Evolutionary conservation across 2,113 vertebrate genomes (phyloP).

Genomic region (Nothoprocta perdicaria): DNA sequence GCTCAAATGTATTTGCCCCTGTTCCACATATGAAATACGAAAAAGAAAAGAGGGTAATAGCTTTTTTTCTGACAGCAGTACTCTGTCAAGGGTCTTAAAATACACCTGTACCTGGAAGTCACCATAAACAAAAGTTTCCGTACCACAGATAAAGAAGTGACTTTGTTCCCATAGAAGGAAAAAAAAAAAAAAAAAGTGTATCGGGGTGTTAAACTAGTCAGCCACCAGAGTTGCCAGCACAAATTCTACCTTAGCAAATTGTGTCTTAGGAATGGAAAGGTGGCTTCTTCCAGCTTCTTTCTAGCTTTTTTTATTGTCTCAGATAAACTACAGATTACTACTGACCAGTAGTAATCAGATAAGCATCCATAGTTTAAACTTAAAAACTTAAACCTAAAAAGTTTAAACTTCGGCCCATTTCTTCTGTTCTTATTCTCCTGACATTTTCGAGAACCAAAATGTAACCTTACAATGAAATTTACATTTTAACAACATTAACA

Average conservation of each 20-base stretch:
- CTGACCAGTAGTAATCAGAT: neutral
- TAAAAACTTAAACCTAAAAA: neutral
- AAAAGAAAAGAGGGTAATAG: neutral
- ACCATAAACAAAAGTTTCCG: neutral
- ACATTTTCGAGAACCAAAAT: neutral
- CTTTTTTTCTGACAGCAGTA: neutral
- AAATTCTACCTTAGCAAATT: neutral
- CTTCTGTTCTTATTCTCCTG: neutral
- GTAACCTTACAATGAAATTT: neutral
- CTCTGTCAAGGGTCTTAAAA: neutral
- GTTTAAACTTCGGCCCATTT: neutral
- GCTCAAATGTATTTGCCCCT: neutral
- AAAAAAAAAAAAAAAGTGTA: too few relatives aligned
- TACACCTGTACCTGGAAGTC: neutral
- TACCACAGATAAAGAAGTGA: neutral
- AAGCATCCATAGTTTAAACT: neutral
- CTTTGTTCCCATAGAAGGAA: neutral
- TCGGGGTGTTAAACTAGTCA: neutral
- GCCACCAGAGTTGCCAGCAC: neutral
- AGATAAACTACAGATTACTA: neutral
- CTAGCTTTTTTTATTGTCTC: neutral
- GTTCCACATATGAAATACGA: neutral
- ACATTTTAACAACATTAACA: neutral
- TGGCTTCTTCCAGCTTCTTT: neutral
- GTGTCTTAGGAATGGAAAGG: neutral